Conservation (phyloP, 2,888 invertebrate species). For the Erannis defoliaria region DNA sequence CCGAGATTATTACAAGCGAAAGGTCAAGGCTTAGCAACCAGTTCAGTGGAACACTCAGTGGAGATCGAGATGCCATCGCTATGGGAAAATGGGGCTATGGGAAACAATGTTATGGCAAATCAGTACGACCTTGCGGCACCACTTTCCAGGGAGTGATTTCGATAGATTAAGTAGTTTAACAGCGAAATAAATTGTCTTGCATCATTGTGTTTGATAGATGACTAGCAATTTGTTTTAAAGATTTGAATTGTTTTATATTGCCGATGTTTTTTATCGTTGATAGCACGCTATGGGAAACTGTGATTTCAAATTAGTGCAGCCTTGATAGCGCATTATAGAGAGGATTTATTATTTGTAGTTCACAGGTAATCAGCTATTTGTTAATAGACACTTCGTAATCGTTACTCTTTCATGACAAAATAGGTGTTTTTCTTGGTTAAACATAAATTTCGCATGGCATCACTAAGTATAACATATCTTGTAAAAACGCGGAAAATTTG, state of each 20-base stretch:
- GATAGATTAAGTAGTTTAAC: conserved; percentile 1
- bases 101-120: conserved; percentile 21
- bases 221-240: conserved; percentile 7
- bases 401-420: too few relatives aligned
- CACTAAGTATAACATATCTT: too few relatives aligned
- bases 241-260: conserved; percentile 8
- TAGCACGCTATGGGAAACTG: background rate
- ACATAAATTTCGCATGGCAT: too few relatives aligned
- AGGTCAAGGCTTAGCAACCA: conserved; percentile 68
- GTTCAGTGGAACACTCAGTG: conserved; percentile 55
- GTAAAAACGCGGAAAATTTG: too few relatives aligned
- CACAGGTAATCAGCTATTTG: background rate
- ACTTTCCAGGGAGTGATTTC: background rate
- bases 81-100: conserved; percentile 25
- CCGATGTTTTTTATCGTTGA: conserved; percentile 2
- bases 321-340: conserved; percentile 1
- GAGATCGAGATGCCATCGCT: conserved; percentile 19
- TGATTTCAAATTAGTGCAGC: conserved; percentile 18
- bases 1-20: conserved; percentile 49
- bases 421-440: too few relatives aligned
- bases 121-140: conserved; percentile 4
- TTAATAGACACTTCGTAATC: background rate
- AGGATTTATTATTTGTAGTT: conserved; percentile 4
- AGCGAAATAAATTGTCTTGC: background rate
- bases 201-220: conserved; percentile 7